Evolutionary conservation across 2,888 invertebrate species (phyloP), one percentile per base, ranked within the genome.

Genomic region (Hypena proboscidalis): DNA sequence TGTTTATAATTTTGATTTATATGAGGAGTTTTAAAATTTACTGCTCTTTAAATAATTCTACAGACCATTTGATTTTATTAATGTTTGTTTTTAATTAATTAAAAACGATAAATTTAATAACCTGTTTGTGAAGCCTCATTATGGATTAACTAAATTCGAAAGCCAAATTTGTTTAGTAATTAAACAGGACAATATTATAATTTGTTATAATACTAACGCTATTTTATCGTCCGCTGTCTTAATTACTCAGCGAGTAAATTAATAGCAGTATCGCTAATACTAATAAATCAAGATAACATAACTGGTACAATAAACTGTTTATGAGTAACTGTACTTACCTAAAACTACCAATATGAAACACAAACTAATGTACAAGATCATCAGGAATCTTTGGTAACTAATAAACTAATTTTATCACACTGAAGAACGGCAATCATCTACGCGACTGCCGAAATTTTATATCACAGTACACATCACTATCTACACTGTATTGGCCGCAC

Each of bases 271-370:
- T 47, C 45, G 60, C 51, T 54, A 65, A 52, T 45, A 30, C 58
- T 55, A 67, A 78, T 83, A 80, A 77, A 79, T 58, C 47, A 25
- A 62, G 77, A 83, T 81, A 80, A 70, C 69, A 59, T 43, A 59
- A 61, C 60, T 56, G 55, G 53, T 29, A 52, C 45, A 63, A 60
- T 39, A 50, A 57, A 58, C 43, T 49, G 47, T 57, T 51, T 27
- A 45, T 44, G 59, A 54, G 44, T 61, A 62, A 60, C 25, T 63
- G 56, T 67, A 90, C 90, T 90, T 64, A 90, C 90, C 90, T 90
- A 90, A 88, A 82, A 90, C 90, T 90, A 90, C 88, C 84, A 90
- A 83, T 90, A 90, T 90, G 83, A 90, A 90, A 88, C 90, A 90
- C 86, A 90, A 84, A 84, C 85, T 89, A 86, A 90, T 90, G 83